These are phyloP conservation scores for Cyrtodaria siliqua DNA, from an alignment of 2,888 invertebrate genomes.

Conservation along the genomic window DNA sequence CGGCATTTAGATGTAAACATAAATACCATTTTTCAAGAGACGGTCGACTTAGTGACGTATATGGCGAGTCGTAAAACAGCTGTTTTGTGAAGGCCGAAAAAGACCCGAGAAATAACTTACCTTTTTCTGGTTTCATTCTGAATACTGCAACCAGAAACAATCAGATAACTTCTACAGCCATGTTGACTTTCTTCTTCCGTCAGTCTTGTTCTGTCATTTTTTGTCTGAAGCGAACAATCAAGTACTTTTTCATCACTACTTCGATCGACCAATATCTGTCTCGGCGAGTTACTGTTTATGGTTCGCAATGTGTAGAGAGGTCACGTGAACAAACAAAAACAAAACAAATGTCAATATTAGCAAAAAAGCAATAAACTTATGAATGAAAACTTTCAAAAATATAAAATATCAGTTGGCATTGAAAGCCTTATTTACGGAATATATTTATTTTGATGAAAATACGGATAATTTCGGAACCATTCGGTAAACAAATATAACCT, in stretches of 20 bases:
- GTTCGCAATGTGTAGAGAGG: conserved; percentile 13
- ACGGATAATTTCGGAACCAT: not conserved
- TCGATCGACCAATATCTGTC: not conserved
- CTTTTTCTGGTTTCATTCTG: conserved; percentile 58
- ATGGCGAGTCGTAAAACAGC: too few relatives aligned
- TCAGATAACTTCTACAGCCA: not conserved
- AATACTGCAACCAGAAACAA: conserved; percentile 2
- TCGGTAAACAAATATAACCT: conserved; percentile 32
- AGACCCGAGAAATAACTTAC: not conserved
- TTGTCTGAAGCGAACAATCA: not conserved
- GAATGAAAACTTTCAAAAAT: conserved; percentile 6
- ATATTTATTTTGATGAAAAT: conserved; percentile 20
- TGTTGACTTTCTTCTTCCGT: conserved; percentile 3
- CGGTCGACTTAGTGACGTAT: too few relatives aligned
- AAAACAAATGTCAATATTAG: not conserved
- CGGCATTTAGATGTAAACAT: too few relatives aligned
- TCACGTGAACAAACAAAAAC: conserved; percentile 48
- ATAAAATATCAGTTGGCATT: conserved; percentile 6
- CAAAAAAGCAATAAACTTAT: not conserved
- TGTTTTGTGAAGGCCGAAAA: too few relatives aligned
- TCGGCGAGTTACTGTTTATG: conserved; percentile 18
- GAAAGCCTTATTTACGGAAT: conserved; percentile 87
- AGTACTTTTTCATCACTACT: conserved; percentile 13
- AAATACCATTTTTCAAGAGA: too few relatives aligned
- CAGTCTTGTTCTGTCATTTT: not conserved